Evolutionary conservation across 2,888 invertebrate species (phyloP).

Genomic region (Sinelater perroti): DNA sequence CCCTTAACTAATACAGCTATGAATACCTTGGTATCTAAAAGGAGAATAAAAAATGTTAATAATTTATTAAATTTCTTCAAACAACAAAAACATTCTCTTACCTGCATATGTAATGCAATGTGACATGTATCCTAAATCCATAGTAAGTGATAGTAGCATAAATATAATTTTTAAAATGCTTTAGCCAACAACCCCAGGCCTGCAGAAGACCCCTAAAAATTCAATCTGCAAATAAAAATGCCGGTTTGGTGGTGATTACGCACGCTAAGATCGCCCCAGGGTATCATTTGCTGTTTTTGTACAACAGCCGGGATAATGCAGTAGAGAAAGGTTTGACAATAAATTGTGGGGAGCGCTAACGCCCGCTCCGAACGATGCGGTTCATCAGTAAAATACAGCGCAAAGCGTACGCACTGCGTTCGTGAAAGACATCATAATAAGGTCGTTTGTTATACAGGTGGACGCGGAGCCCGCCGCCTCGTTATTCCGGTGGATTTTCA

Average conservation of each 20-base stretch:
- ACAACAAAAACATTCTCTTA: too few species aligned
- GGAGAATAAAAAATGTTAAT: too few species aligned
- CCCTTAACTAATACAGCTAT: too few species aligned
- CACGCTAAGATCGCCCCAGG: neutral
- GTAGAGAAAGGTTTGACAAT: conserved; percentile 2
- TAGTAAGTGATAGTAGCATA: too few species aligned
- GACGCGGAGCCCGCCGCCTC: conserved; percentile 79
- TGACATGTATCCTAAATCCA: too few species aligned
- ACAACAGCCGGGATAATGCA: neutral
- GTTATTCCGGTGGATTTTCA: conserved; percentile 72
- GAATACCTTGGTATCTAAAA: too few species aligned
- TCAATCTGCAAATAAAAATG: neutral
- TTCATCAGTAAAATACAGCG: conserved; percentile 15
- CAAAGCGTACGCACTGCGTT: conserved; percentile 11
- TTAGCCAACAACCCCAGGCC: too few species aligned
- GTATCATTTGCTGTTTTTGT: conserved; percentile 1
- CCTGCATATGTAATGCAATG: too few species aligned
- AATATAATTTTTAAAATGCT: too few species aligned
- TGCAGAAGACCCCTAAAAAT: conserved; percentile 1
- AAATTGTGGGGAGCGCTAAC: conserved; percentile 6
- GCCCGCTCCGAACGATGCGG: conserved; percentile 5
- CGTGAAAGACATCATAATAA: conserved; percentile 24
- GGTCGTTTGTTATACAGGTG: conserved; percentile 60
- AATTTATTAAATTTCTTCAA: too few species aligned
- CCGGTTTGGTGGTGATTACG: conserved; percentile 4